Percentiles rank a stretch among this genome's conserved stretches.
Conservation (phyloP, 1,140 invertebrate genomes). For the Monochamus saltuarius region DNA sequence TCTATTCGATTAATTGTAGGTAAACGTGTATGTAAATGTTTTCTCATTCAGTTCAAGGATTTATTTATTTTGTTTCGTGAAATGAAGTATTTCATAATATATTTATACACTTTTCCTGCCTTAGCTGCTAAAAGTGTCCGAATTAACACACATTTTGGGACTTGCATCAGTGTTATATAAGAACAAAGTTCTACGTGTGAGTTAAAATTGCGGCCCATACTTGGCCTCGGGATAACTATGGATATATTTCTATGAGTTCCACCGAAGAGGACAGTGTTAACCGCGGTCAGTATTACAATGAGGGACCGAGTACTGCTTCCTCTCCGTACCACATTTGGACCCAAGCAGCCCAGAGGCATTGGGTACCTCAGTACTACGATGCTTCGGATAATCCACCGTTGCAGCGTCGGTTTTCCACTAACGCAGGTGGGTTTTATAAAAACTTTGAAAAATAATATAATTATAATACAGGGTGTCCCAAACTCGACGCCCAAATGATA, state of each 20-base stretch:
- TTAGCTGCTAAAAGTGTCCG: not conserved
- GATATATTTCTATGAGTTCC: conserved; percentile 40
- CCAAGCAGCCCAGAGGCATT: conserved; percentile 1
- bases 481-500: too few relatives aligned
- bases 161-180: too few relatives aligned
- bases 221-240: conserved; percentile 51
- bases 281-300: not conserved
- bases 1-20: too few relatives aligned
- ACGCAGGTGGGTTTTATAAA: conserved; percentile 1
- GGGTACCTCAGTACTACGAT: conserved; percentile 6
- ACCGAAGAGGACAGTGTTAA: conserved; percentile 1
- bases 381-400: conserved; percentile 6
- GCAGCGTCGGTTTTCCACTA: conserved; percentile 1
- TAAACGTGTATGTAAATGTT: too few relatives aligned
- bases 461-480: too few relatives aligned
- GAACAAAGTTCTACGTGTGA: not conserved
- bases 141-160: not conserved
- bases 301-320: not conserved
- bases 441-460: not conserved
- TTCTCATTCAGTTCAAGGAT: too few relatives aligned
- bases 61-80: too few relatives aligned
- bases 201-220: conserved; percentile 44
- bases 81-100: too few relatives aligned
- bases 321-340: conserved; percentile 3
- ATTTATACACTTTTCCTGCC: too few relatives aligned